Conservation (phyloP, 2,888 invertebrate species). For the Cyaniris semiargus region DNA sequence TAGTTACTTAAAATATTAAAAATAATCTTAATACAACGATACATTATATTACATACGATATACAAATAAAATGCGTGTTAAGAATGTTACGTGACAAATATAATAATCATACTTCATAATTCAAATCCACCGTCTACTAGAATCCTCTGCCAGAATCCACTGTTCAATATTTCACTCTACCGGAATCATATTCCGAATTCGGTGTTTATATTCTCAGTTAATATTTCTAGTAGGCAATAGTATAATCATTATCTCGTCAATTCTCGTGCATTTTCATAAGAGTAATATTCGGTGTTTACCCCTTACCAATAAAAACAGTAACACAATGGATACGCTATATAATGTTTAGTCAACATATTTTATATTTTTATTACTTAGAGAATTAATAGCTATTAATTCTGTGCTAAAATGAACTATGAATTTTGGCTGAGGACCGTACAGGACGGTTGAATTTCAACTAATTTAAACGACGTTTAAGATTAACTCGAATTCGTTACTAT, state of each 20-base stretch:
- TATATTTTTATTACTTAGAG: neutral
- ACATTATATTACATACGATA: constrained; percentile 14
- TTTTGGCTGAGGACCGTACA: neutral
- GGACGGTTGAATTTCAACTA: neutral
- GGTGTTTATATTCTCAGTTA: neutral
- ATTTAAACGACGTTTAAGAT: neutral
- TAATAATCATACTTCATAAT: constrained; percentile 11
- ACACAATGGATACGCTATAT: too few species aligned
- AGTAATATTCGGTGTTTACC: neutral
- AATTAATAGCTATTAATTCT: neutral
- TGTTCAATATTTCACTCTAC: neutral
- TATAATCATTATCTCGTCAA: neutral
- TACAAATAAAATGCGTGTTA: constrained; percentile 19
- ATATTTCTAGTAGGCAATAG: neutral
- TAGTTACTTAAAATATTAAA: constrained; percentile 12
- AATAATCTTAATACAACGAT: constrained; percentile 6
- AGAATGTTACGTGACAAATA: neutral
- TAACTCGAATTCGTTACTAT: constrained; percentile 13
- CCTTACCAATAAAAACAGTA: too few species aligned
- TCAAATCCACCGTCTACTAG: neutral
- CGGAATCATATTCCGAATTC: neutral
- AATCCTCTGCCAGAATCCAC: neutral
- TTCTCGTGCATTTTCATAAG: neutral
- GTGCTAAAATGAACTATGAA: neutral
- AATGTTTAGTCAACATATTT: too few species aligned